A percentile compares a stretch with the other conserved stretches of the same genome.
Evolutionary conservation across 2,888 invertebrate genomes (phyloP).

Genomic region (Sarcophaga caerulescens): DNA sequence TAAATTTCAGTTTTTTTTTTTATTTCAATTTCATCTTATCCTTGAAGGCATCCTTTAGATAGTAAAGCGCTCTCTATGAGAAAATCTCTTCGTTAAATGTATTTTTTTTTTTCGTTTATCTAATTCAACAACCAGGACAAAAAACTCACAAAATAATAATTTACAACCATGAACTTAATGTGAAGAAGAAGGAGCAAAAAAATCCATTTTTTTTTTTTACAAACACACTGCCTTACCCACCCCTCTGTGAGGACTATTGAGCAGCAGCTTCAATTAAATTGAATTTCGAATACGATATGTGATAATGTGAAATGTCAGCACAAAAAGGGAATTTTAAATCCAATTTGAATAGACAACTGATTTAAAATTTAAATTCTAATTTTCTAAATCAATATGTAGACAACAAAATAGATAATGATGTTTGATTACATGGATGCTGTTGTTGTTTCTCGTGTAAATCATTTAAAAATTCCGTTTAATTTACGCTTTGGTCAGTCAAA

Average conservation of each 20-base stretch:
- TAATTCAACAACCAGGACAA: conserved; percentile 49
- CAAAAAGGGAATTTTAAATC: not conserved
- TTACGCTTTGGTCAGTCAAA: not conserved
- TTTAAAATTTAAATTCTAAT: conserved; percentile 59
- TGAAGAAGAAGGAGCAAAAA: not conserved
- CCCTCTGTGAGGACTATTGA: not conserved
- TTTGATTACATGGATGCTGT: not conserved
- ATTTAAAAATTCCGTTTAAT: conserved; percentile 46
- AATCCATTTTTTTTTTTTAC: not conserved
- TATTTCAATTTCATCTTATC: too few relatives aligned
- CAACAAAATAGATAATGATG: conserved; percentile 14
- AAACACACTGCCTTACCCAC: conserved; percentile 3
- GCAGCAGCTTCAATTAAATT: not conserved
- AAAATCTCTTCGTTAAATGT: not conserved
- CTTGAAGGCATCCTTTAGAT: too few relatives aligned
- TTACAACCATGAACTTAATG: not conserved
- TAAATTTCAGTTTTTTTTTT: too few relatives aligned
- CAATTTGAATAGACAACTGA: conserved; percentile 15
- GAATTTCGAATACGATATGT: not conserved
- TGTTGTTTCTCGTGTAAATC: conserved; percentile 11
- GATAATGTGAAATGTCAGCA: not conserved
- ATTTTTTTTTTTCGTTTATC: not conserved
- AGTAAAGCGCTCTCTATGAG: conserved; percentile 27
- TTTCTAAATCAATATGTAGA: conserved; percentile 29
- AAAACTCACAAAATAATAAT: not conserved